Percentiles rank a stretch among this genome's conserved stretches.
Evolutionary conservation across 2,888 invertebrate species (phyloP).

Genomic region (Omphaloscelis lunosa): DNA sequence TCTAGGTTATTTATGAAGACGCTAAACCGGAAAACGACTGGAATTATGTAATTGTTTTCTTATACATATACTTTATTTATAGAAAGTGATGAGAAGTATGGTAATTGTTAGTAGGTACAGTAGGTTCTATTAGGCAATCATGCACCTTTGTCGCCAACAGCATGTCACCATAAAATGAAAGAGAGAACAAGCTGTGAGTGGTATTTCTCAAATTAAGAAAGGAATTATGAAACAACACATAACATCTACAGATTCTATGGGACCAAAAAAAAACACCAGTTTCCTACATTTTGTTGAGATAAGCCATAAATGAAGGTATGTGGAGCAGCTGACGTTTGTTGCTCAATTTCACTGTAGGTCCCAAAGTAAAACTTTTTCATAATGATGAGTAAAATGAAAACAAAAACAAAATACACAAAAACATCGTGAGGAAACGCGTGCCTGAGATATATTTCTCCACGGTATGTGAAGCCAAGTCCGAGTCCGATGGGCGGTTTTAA

Average conservation of each 20-base stretch:
- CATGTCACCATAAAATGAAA: background rate
- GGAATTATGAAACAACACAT: too few relatives aligned
- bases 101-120: background rate
- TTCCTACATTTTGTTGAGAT: background rate
- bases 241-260: background rate
- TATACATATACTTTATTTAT: background rate
- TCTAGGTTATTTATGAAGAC: conserved; percentile 15
- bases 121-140: background rate
- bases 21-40: background rate
- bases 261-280: background rate
- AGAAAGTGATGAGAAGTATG: background rate
- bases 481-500: too few relatives aligned
- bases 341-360: background rate
- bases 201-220: background rate
- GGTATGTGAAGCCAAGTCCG: too few relatives aligned
- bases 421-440: too few relatives aligned
- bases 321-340: background rate
- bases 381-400: background rate
- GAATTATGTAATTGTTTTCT: background rate
- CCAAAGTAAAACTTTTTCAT: background rate
- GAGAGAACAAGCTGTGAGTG: background rate
- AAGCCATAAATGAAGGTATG: background rate
- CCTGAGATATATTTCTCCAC: too few relatives aligned
- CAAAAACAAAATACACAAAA: too few relatives aligned
- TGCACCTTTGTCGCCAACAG: background rate